Evolutionary conservation across 2,888 invertebrate species (phyloP).

Genomic region (Drosophila nr. fundita): DNA sequence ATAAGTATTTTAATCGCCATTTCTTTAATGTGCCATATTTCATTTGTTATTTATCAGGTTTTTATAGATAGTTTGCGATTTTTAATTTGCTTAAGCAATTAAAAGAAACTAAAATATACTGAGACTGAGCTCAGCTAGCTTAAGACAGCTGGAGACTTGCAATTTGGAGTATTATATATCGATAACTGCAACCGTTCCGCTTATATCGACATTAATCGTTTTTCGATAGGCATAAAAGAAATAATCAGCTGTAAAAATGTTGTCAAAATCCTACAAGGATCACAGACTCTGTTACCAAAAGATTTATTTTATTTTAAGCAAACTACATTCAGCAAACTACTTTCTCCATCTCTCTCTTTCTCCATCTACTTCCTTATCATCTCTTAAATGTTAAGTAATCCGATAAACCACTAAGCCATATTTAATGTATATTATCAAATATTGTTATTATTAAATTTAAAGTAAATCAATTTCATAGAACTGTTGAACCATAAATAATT

Average conservation of each 20-base stretch:
- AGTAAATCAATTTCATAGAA: no score
- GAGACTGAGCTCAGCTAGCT: background rate
- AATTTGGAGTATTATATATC: background rate
- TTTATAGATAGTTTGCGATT: background rate
- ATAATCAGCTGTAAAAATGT: background rate
- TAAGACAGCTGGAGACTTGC: background rate
- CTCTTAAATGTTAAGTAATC: background rate
- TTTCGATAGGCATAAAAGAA: background rate
- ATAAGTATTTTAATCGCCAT: background rate
- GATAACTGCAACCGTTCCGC: background rate
- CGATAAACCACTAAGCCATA: no score
- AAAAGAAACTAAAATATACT: no score
- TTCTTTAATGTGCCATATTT: background rate
- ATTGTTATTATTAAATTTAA: no score
- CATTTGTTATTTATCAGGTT: background rate
- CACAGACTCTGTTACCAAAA: background rate
- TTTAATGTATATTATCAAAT: no score
- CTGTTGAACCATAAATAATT: background rate
- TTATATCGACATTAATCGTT: background rate
- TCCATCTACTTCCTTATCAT: background rate
- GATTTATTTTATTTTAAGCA: background rate
- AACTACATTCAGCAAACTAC: background rate
- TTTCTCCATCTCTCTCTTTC: background rate
- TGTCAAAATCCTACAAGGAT: background rate
- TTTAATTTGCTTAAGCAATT: background rate